These are phyloP conservation scores for Parasteatoda lunata DNA, from an alignment of 2,888 invertebrate species.

Conservation along the genomic window DNA sequence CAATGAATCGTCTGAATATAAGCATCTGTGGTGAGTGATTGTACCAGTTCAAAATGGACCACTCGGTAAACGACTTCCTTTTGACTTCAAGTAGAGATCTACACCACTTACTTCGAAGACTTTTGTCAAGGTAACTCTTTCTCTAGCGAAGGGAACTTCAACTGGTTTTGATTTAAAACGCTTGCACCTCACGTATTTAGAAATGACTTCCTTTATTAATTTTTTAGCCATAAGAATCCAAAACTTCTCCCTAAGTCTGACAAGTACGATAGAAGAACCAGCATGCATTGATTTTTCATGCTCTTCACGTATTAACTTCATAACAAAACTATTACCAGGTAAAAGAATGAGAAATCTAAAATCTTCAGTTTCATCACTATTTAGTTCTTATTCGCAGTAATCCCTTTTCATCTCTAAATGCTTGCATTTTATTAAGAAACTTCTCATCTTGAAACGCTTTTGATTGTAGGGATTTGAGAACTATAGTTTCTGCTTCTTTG, in stretches of 20 bases:
- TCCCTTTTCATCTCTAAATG: neutral
- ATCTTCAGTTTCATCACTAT: neutral
- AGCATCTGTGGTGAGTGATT: too few species aligned
- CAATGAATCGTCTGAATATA: too few species aligned
- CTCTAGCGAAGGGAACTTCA: too few species aligned
- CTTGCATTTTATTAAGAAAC: constrained; percentile 15
- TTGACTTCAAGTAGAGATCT: too few species aligned
- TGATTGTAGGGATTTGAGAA: neutral
- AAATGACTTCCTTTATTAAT: too few species aligned
- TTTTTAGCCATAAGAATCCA: neutral
- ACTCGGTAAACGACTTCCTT: too few species aligned
- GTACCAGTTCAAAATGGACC: too few species aligned
- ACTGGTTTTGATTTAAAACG: too few species aligned
- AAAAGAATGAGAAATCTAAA: neutral
- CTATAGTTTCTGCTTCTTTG: neutral
- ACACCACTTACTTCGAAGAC: neutral
- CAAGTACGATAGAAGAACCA: constrained; percentile 6
- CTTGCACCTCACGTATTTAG: too few species aligned
- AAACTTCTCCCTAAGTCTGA: neutral
- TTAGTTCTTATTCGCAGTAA: constrained; percentile 6
- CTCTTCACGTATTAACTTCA: constrained; percentile 8
- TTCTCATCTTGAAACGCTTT: neutral
- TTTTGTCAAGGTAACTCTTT: too few species aligned
- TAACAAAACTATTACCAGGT: neutral
- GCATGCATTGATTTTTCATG: constrained; percentile 4